Conservation (phyloP, 2,113 vertebrate genomes). For the Petromus typicus region DNA sequence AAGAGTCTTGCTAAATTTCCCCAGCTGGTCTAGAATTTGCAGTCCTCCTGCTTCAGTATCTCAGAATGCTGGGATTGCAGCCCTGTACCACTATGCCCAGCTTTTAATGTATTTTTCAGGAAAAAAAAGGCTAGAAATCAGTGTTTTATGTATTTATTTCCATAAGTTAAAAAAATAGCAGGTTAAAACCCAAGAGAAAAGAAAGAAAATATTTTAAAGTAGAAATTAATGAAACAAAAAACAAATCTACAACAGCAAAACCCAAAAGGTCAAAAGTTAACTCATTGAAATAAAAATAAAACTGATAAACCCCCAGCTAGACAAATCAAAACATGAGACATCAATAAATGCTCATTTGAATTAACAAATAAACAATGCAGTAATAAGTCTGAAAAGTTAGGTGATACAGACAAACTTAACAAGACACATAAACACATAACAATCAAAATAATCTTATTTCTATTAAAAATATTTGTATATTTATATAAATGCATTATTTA, state of each 20-base stretch:
- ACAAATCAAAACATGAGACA: not conserved
- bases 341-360: not conserved
- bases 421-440: not conserved
- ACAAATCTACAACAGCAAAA: constrained; percentile 14
- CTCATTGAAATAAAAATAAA: constrained; percentile 31
- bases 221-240: constrained; percentile 20
- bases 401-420: not conserved
- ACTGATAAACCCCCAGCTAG: not conserved
- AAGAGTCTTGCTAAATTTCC: not conserved
- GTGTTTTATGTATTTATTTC: not conserved
- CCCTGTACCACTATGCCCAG: not conserved
- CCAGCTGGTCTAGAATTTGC: not conserved
- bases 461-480: not conserved
- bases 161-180: constrained; percentile 2
- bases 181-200: constrained; percentile 23
- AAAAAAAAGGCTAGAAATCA: not conserved
- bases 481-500: not conserved
- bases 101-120: not conserved
- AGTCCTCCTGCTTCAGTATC: not conserved
- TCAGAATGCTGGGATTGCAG: not conserved
- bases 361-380: not conserved
- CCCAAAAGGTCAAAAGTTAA: constrained; percentile 1
- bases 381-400: constrained; percentile 51
- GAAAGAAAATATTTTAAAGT: not conserved
- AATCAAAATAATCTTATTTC: not conserved